Conservation (phyloP, 2,797 vertebrate genomes). For the Peromyscus nudipes region DNA sequence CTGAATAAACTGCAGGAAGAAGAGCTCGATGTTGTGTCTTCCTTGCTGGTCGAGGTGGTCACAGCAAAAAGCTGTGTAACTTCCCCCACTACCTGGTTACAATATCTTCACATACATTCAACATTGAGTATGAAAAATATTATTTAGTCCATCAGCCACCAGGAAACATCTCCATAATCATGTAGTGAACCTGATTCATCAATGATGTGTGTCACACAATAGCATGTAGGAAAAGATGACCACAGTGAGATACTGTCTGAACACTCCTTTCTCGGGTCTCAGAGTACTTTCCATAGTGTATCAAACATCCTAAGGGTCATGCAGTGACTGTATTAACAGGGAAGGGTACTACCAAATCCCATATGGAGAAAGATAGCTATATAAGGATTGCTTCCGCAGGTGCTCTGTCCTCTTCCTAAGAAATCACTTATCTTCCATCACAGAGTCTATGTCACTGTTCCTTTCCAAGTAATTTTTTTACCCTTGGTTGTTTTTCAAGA, state of each 20-base stretch:
- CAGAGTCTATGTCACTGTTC: too few species aligned
- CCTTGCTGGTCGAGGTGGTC: too few species aligned
- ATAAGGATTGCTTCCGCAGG: background rate
- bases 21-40: too few species aligned
- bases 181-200: background rate
- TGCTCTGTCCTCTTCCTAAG: too few species aligned
- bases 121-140: background rate
- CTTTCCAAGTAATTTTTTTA: background rate
- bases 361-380: too few species aligned
- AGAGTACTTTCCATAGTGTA: background rate
- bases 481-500: background rate
- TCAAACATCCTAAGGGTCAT: too few species aligned
- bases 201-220: background rate
- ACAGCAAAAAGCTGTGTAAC: too few species aligned
- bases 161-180: background rate
- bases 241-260: too few species aligned
- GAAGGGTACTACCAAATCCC: background rate
- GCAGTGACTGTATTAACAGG: background rate
- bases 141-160: background rate
- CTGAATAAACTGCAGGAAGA: too few species aligned
- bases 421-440: background rate
- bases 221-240: background rate
- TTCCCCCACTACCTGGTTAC: too few species aligned
- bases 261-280: background rate
- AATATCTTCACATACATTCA: background rate